A percentile compares a stretch with the other conserved stretches of the same genome.
phyloP scores from a whole-genome alignment of 2,888 invertebrate genomes.

The Subacronicta megacephala region DNA sequence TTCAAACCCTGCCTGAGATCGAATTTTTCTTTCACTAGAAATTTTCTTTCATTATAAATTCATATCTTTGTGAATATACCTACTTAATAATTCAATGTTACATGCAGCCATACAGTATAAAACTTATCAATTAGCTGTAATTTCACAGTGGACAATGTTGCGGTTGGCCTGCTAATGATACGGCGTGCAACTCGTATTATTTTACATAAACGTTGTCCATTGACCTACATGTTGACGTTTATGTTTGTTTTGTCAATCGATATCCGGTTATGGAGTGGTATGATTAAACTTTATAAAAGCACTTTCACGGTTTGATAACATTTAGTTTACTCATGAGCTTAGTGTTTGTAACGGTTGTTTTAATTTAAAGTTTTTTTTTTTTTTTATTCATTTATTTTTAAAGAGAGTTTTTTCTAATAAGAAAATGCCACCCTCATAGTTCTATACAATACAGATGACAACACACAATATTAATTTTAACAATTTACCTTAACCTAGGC shows the following conservation, averaged over 20 bases:
- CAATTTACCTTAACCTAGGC: too few species aligned
- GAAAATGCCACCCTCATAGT: too few species aligned
- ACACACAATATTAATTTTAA: too few species aligned
- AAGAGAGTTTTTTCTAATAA: too few species aligned
- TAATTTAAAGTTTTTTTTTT: not conserved
- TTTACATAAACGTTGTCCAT: slow-evolving; percentile 44
- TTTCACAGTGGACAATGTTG: slow-evolving; percentile 18
- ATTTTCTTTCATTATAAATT: too few species aligned
- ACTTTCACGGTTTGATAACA: slow-evolving; percentile 19
- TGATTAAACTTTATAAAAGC: slow-evolving; percentile 30
- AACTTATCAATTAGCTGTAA: slow-evolving; percentile 23
- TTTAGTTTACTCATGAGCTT: slow-evolving; percentile 16
- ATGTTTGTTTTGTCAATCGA: slow-evolving; percentile 35
- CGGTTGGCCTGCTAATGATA: slow-evolving; percentile 29
- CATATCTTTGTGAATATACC: too few species aligned
- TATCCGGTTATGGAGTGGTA: slow-evolving; percentile 30
- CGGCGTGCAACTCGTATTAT: slow-evolving; percentile 6
- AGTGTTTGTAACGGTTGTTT: too few species aligned
- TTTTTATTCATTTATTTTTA: too few species aligned
- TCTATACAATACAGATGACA: too few species aligned
- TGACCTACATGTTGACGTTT: slow-evolving; percentile 50
- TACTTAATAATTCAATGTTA: slow-evolving; percentile 10
- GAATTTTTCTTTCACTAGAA: too few species aligned
- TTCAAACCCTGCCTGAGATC: too few species aligned
- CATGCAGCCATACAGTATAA: slow-evolving; percentile 8